These are phyloP conservation scores for Anthopleura xanthogrammica DNA, from an alignment of 92 coral and sea anemone genomes.

Conservation along the genomic window DNA sequence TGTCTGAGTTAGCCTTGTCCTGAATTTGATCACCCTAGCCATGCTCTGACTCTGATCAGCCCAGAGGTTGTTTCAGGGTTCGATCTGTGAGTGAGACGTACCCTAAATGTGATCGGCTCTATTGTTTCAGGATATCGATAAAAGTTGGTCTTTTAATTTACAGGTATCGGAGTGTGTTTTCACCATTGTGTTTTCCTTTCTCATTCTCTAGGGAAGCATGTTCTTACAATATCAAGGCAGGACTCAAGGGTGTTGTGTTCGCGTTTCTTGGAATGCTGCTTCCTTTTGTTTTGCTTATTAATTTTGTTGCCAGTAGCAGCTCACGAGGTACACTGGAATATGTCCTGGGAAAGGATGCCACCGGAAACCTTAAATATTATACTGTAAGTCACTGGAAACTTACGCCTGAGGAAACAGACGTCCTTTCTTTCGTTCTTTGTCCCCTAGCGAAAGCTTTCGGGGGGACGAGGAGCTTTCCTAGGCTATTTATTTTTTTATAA, in stretches of 20 bases:
- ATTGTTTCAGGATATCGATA: no score
- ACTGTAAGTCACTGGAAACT: constrained; percentile 53
- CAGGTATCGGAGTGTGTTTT: not conserved
- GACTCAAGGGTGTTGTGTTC: constrained; percentile 73
- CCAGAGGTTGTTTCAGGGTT: not conserved
- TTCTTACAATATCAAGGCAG: constrained; percentile 84
- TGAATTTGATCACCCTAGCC: no score
- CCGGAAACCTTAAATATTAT: constrained; percentile 59
- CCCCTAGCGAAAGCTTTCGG: no score
- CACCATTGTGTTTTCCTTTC: not conserved
- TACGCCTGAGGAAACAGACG: no score
- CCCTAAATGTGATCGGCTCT: no score
- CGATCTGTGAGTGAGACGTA: no score
- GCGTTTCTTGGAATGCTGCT: constrained; percentile 79
- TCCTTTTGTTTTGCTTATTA: constrained; percentile 76
- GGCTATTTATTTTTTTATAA: no score
- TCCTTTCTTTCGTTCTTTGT: no score
- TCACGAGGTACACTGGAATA: constrained; percentile 58
- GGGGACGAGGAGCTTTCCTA: no score
- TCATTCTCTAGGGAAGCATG: constrained; percentile 58
- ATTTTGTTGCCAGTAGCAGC: constrained; percentile 83
- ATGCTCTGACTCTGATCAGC: no score
- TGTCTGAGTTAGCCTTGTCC: no score
- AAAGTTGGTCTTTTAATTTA: no score
- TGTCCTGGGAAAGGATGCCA: constrained; percentile 57